These are phyloP conservation scores for Aplochiton taeniatus DNA, from an alignment of 2,797 vertebrate species.

Conservation along the genomic window DNA sequence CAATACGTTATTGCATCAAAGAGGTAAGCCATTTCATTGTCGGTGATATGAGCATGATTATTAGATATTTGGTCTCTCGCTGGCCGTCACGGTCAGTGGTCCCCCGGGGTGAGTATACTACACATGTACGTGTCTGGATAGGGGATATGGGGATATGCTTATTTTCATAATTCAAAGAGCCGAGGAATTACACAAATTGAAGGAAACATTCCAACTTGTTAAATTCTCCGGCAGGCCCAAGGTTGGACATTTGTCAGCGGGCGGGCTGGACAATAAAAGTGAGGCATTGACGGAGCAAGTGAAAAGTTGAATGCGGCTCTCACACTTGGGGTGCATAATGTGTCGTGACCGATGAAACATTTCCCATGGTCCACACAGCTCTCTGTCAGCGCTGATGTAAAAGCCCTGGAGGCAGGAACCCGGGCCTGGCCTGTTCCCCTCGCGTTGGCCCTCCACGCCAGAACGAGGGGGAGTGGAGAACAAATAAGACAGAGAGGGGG, in stretches of 20 bases:
- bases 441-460: constrained; percentile 66
- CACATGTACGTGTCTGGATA: constrained; percentile 30
- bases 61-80: no score
- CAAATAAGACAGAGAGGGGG: constrained; percentile 31
- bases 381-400: constrained; percentile 77
- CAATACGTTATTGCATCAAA: no score
- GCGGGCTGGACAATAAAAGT: constrained; percentile 70
- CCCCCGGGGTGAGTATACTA: constrained; percentile 32
- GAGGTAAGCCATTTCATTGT: no score
- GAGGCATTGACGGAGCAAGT: constrained; percentile 73
- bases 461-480: constrained; percentile 27
- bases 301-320: constrained; percentile 79
- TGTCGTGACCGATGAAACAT: constrained; percentile 78
- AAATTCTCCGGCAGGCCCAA: constrained; percentile 61
- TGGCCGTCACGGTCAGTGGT: no score
- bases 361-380: constrained; percentile 76
- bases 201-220: constrained; percentile 74
- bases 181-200: constrained; percentile 69
- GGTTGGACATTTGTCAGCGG: constrained; percentile 69
- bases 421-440: constrained; percentile 74
- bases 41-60: no score
- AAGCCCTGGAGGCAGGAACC: constrained; percentile 75
- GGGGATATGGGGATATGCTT: constrained; percentile 46
- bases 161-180: constrained; percentile 67
- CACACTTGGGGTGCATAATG: constrained; percentile 68